phyloP scores from a whole-genome alignment of 2,888 invertebrate genomes.

The Erebia aethiops region DNA sequence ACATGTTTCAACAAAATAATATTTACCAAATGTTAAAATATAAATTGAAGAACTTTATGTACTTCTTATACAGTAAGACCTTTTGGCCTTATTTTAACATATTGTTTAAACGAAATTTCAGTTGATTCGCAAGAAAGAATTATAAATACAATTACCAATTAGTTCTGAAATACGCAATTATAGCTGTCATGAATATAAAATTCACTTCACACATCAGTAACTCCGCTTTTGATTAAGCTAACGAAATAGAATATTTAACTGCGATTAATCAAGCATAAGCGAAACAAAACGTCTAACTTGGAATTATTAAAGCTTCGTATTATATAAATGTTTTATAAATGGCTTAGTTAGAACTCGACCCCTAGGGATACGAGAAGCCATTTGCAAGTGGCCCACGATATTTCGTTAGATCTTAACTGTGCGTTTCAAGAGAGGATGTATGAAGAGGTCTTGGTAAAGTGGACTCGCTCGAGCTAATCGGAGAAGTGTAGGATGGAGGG shows the following conservation, averaged over 20 bases:
- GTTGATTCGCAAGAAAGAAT: neutral
- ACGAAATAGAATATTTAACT: conserved; percentile 5
- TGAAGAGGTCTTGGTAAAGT: conserved; percentile 51
- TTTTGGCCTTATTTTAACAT: too few relatives aligned
- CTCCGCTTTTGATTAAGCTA: conserved; percentile 1
- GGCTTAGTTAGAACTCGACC: conserved; percentile 47
- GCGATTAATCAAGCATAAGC: conserved; percentile 40
- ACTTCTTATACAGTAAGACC: too few relatives aligned
- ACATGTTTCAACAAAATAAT: too few relatives aligned
- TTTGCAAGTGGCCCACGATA: conserved; percentile 45
- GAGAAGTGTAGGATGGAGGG: conserved; percentile 49
- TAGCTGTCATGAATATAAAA: conserved; percentile 34
- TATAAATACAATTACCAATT: conserved; percentile 33
- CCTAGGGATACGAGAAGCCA: conserved; percentile 39
- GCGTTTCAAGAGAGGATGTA: conserved; percentile 42
- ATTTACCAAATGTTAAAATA: too few relatives aligned
- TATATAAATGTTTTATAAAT: conserved; percentile 49
- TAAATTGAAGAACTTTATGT: too few relatives aligned
- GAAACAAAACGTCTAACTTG: conserved; percentile 54
- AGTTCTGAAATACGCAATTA: conserved; percentile 37
- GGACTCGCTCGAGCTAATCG: conserved; percentile 43
- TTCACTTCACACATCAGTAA: conserved; percentile 43
- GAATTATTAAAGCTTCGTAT: conserved; percentile 49
- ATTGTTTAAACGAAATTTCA: too few relatives aligned
- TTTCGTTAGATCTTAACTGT: conserved; percentile 36